Evolutionary conservation across 2,888 invertebrate genomes (phyloP).

Genomic region (Parapristionchus giblindavisi): DNA sequence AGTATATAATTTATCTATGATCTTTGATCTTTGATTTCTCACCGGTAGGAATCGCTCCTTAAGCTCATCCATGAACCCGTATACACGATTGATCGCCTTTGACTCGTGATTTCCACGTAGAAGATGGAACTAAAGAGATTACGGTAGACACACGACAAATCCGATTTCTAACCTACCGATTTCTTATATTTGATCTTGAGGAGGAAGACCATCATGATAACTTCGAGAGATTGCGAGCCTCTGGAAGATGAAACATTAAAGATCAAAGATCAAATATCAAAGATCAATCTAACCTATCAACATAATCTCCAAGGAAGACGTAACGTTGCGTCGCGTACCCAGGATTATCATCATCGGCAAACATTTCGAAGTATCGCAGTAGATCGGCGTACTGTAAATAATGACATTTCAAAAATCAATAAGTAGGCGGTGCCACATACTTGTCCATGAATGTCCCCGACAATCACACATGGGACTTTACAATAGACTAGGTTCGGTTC

Average conservation of each 20-base stretch:
- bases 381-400: conserved; percentile 17
- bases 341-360: background rate
- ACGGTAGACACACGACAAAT: too few relatives aligned
- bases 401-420: background rate
- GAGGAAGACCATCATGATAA: conserved; percentile 4
- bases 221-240: conserved; percentile 13
- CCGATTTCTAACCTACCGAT: background rate
- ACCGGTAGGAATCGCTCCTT: conserved; percentile 40
- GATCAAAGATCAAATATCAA: background rate
- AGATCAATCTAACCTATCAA: background rate
- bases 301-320: too few relatives aligned
- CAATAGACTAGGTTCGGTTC: background rate
- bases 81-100: conserved; percentile 43
- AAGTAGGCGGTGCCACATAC: too few relatives aligned
- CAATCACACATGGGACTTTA: background rate
- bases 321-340: too few relatives aligned
- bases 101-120: conserved; percentile 44
- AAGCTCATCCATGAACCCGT: conserved; percentile 45
- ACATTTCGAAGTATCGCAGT: background rate
- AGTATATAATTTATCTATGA: background rate
- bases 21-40: conserved; percentile 5
- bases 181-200: conserved; percentile 6
- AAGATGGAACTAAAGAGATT: background rate
- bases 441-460: conserved; percentile 25
- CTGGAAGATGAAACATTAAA: background rate